Evolutionary conservation across 2,888 invertebrate genomes (phyloP), one percentile per base, ranked within the genome.

Genomic region (Scaptodrosophila latifasciaeformis): DNA sequence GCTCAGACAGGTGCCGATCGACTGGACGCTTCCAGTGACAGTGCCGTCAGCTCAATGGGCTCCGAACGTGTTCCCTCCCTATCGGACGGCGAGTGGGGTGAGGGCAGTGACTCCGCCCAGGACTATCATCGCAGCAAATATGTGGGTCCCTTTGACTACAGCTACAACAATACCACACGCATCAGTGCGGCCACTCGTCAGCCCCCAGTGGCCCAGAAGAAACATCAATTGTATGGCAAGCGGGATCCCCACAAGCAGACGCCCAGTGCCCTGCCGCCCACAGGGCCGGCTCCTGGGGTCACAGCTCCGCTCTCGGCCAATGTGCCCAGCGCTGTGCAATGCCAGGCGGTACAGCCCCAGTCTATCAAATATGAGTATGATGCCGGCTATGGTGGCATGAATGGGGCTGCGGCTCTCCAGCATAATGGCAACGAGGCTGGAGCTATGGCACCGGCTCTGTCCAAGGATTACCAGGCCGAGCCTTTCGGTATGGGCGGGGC

Each of bases 151-250:
- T 94, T 93, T 83, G 91, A 91, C 82, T 92, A 91, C 72, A 91
- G 90, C 72, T 91, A 91, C 79, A 89, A 89, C 31, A 68, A 58
- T 30, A 70, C 72, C 2, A 54, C 67, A 12, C 54, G 66, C 17
- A 71, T 91, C 85, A 85, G 88, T 40, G 89, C 90, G 65, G 74
- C 71, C 34, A 87, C 88, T 2, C 87, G 90, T 30, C 88, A 90
- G 65, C 90, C 91, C 27, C 90, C 91, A 5, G 92, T 92, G 39
- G 92, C 93, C 0, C 95, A 96, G 86, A 96, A 96, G 88, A 96
- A 96, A 85, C 95, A 96, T 83, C 96, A 96, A 77, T 92, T 96
- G 92, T 96, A 94, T 82, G 96, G 95, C 5, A 95, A 96, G 85
- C 87, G 96, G 68, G 94, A 92, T 86, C 92, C 94, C 78, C 94